These are phyloP conservation scores for Hirtodrosophila duncani DNA, from an alignment of 2,888 invertebrate species.

Conservation along the genomic window DNA sequence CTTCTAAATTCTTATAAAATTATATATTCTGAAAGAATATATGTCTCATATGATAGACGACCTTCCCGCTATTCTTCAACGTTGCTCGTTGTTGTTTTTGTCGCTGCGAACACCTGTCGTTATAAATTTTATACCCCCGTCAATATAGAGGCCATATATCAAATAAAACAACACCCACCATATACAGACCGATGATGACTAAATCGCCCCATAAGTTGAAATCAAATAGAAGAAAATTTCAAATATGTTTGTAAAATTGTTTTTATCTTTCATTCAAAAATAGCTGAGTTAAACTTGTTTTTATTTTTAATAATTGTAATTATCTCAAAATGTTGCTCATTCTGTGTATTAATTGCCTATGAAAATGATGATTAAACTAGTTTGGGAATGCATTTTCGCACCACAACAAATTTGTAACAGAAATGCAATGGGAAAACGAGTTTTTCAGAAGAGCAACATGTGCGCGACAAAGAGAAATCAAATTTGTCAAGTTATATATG, in stretches of 20 bases:
- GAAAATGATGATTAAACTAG: constrained; percentile 49
- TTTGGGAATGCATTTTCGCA: constrained; percentile 34
- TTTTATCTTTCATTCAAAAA: too few species aligned
- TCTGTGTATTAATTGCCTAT: constrained; percentile 32
- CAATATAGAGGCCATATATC: constrained; percentile 49
- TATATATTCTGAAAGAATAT: constrained; percentile 20
- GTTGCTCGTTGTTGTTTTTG: constrained; percentile 1
- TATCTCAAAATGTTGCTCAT: constrained; percentile 24
- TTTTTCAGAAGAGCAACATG: constrained; percentile 8
- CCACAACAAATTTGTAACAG: not conserved
- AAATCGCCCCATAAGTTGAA: constrained; percentile 11
- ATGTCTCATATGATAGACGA: too few species aligned
- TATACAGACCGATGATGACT: constrained; percentile 2
- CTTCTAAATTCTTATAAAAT: constrained; percentile 12
- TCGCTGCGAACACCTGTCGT: constrained; percentile 51
- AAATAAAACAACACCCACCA: constrained; percentile 23
- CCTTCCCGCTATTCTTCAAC: constrained; percentile 23
- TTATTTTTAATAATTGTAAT: too few species aligned
- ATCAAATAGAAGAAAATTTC: too few species aligned
- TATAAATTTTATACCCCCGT: constrained; percentile 45
- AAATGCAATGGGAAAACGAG: constrained; percentile 15
- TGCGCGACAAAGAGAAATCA: too few species aligned
- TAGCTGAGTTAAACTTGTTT: too few species aligned
- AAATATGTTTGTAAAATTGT: too few species aligned
- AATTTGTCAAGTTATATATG: too few species aligned